phyloP scores from a whole-genome alignment of 2,888 invertebrate species.

The Himalopsyche kuldschensis region DNA sequence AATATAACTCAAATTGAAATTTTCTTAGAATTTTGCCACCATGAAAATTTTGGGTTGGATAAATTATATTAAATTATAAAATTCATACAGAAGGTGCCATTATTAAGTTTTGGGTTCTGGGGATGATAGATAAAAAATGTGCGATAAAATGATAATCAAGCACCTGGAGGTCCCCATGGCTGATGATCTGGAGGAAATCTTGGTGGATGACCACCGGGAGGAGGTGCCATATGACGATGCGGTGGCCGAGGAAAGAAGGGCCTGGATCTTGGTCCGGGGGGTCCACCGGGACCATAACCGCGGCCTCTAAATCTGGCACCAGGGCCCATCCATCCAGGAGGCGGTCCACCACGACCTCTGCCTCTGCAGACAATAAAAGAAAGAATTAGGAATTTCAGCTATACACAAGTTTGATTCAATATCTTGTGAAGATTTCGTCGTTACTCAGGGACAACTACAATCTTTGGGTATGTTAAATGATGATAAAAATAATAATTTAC shows the following conservation, averaged over 20 bases:
- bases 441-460: too few relatives aligned
- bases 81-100: not conserved
- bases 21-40: too few relatives aligned
- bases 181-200: conserved; percentile 49
- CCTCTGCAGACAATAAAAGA: not conserved
- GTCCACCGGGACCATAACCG: conserved; percentile 63
- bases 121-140: too few relatives aligned
- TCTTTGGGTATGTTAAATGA: too few relatives aligned
- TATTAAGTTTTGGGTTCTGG: too few relatives aligned
- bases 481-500: too few relatives aligned
- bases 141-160: too few relatives aligned
- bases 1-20: too few relatives aligned
- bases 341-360: conserved; percentile 50
- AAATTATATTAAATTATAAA: not conserved
- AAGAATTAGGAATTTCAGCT: too few relatives aligned
- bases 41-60: too few relatives aligned
- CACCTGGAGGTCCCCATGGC: conserved; percentile 37
- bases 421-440: too few relatives aligned
- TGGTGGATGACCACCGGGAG: conserved; percentile 42
- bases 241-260: conserved; percentile 51
- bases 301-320: conserved; percentile 68
- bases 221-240: not conserved
- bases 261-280: conserved; percentile 57
- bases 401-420: too few relatives aligned
- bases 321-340: conserved; percentile 44